Conservation (phyloP, 2,888 invertebrate species). For the Lasioglossum zephyrum region DNA sequence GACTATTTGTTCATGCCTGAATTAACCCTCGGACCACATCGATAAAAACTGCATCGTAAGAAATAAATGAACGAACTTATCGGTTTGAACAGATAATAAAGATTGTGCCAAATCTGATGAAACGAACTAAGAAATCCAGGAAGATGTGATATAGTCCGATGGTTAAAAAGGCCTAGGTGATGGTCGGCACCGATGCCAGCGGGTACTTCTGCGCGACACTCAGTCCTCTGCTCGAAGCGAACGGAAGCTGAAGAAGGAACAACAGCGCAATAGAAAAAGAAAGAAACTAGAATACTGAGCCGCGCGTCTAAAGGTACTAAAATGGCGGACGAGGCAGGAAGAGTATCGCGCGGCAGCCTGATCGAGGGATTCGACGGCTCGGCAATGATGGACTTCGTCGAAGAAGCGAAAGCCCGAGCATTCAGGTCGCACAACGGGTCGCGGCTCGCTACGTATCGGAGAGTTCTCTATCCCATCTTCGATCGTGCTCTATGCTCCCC, state of each 20-base stretch:
- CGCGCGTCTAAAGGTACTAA: slow-evolving; percentile 45
- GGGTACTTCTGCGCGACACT: slow-evolving; percentile 51
- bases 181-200: slow-evolving; percentile 24
- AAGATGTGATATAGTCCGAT: neutral
- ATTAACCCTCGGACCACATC: neutral
- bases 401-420: slow-evolving; percentile 6
- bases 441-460: slow-evolving; percentile 11
- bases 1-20: neutral
- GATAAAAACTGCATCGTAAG: neutral
- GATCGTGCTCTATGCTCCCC: slow-evolving; percentile 37
- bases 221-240: slow-evolving; percentile 22
- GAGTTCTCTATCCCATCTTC: slow-evolving; percentile 31
- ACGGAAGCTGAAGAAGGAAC: neutral
- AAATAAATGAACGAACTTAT: neutral
- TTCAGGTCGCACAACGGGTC: neutral
- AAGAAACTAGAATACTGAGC: slow-evolving; percentile 29
- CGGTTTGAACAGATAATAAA: neutral
- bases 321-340: slow-evolving; percentile 15
- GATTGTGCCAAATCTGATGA: neutral
- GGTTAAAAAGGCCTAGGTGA: neutral
- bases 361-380: slow-evolving; percentile 25
- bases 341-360: slow-evolving; percentile 46
- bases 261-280: neutral
- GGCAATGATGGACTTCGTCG: slow-evolving; percentile 15
- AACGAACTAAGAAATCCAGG: neutral